Conservation (phyloP, 2,797 vertebrate genomes). For the Neopelma chrysocephalum region DNA sequence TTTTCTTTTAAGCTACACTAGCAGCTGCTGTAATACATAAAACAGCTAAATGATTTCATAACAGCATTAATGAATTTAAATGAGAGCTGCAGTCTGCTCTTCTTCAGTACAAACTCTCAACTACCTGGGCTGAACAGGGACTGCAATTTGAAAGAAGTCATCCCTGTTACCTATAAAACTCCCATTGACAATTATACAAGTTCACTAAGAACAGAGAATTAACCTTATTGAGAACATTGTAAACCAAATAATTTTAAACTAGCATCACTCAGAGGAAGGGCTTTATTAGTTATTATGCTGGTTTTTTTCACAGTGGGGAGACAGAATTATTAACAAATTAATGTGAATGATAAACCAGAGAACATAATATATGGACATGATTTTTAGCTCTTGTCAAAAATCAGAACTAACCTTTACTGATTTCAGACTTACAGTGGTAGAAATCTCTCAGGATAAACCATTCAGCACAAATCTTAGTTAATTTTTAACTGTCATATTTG, state of each 20-base stretch:
- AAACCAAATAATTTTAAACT: background rate
- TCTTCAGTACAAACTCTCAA: background rate
- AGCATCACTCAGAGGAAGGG: background rate
- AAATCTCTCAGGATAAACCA: background rate
- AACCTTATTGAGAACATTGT: background rate
- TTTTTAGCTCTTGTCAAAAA: background rate
- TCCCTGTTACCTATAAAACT: background rate
- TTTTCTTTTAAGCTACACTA: constrained; percentile 41
- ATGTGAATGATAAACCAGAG: background rate
- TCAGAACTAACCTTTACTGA: background rate
- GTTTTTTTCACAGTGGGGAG: background rate
- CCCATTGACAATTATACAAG: background rate
- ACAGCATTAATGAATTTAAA: constrained; percentile 52
- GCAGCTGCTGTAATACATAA: constrained; percentile 39
- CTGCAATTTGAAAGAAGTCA: background rate
- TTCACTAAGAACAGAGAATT: background rate
- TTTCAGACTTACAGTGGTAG: background rate
- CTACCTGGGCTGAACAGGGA: background rate
- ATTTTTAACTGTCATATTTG: background rate
- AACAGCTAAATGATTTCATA: constrained; percentile 27
- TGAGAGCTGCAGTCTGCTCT: background rate
- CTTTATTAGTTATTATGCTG: background rate
- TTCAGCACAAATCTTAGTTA: background rate
- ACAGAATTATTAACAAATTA: background rate
- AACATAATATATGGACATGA: background rate